phyloP scores from a whole-genome alignment of 2,113 vertebrate genomes.

The Pelecanus crispus region DNA sequence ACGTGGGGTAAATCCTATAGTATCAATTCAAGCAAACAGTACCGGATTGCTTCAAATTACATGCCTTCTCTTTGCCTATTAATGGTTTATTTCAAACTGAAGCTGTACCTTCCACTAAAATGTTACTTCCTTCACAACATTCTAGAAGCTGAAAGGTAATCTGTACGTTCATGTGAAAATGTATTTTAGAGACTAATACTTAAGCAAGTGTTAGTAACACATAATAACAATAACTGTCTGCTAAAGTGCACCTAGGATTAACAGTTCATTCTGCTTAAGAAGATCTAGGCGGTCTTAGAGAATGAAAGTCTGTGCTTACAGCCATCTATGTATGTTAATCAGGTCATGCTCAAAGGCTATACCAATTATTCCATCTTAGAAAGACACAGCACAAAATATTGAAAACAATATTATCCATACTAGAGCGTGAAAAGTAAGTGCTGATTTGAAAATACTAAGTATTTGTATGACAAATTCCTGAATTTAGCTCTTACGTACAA shows the following conservation, averaged over 20 bases:
- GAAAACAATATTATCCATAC: background rate
- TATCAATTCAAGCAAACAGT: background rate
- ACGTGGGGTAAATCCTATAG: background rate
- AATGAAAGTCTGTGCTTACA: slow-evolving; percentile 8
- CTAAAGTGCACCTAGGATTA: slow-evolving; percentile 29
- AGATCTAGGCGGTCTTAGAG: background rate
- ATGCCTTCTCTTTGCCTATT: background rate
- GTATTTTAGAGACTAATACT: background rate
- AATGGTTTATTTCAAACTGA: background rate
- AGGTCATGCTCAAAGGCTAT: background rate
- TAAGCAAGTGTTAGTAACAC: background rate
- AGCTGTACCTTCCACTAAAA: background rate
- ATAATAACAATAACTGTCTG: slow-evolving; percentile 9
- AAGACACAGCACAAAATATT: background rate
- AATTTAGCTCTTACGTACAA: background rate
- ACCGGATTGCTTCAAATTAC: background rate
- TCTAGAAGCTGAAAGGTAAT: background rate
- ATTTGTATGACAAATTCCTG: background rate
- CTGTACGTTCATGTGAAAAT: background rate
- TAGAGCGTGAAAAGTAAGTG: background rate
- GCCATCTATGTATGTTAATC: background rate
- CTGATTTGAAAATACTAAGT: background rate
- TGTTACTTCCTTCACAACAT: background rate
- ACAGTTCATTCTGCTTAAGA: slow-evolving; percentile 21
- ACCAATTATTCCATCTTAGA: background rate